These are phyloP conservation scores for Neoitamus cyanurus DNA, from an alignment of 2,888 invertebrate genomes.

Conservation along the genomic window DNA sequence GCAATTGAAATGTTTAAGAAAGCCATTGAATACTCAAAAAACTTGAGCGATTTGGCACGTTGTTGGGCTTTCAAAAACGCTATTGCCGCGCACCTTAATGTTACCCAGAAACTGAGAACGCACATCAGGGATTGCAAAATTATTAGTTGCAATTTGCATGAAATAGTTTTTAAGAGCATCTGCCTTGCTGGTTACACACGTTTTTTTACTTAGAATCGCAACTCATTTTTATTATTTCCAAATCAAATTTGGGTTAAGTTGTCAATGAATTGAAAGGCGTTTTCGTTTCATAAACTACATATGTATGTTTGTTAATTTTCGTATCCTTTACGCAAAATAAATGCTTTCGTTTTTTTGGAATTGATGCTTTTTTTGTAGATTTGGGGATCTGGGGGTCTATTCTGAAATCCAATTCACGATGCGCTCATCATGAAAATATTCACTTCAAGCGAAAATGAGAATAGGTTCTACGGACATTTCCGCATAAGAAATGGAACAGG, in stretches of 20 bases:
- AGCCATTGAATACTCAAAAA: slow-evolving; percentile 86
- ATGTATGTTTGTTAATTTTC: too few species aligned
- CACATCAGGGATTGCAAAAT: slow-evolving; percentile 61
- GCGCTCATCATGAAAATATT: too few species aligned
- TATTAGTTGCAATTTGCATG: neutral
- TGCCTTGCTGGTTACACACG: neutral
- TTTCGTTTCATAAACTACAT: neutral
- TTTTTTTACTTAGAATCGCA: neutral
- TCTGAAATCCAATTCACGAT: too few species aligned
- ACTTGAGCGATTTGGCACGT: slow-evolving; percentile 90
- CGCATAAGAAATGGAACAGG: too few species aligned
- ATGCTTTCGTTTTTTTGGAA: too few species aligned
- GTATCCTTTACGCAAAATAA: too few species aligned
- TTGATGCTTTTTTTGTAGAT: too few species aligned
- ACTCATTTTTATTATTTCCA: neutral
- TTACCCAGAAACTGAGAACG: slow-evolving; percentile 79
- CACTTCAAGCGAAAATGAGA: too few species aligned
- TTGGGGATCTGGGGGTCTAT: too few species aligned
- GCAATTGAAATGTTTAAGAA: slow-evolving; percentile 90
- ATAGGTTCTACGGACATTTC: too few species aligned
- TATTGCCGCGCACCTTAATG: slow-evolving; percentile 87
- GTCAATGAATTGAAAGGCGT: neutral
- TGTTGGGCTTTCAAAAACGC: slow-evolving; percentile 90
- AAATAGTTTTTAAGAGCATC: neutral
- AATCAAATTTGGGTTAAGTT: neutral